phyloP scores from a whole-genome alignment of 2,888 invertebrate genomes.

The Diarsia dahlii region DNA sequence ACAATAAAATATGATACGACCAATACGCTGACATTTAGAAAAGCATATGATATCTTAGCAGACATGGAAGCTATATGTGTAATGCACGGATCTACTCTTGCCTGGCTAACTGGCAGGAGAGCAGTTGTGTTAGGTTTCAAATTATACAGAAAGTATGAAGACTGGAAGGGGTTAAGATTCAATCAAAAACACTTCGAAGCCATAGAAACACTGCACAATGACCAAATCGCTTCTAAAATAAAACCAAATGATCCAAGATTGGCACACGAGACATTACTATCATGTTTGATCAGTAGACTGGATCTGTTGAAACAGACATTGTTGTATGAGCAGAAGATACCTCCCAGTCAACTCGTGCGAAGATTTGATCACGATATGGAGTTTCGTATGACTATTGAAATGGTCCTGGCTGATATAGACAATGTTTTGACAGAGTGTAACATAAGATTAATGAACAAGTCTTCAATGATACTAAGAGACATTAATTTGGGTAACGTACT shows the following conservation, averaged over 20 bases:
- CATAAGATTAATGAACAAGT: conserved; percentile 29
- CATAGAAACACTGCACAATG: background rate
- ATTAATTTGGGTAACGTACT: conserved; percentile 39
- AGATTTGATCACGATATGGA: conserved; percentile 24
- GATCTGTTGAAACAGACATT: conserved; percentile 13
- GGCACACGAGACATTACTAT: conserved; percentile 8
- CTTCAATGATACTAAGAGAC: conserved; percentile 13
- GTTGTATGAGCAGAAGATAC: conserved; percentile 8
- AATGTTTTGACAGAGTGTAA: conserved; percentile 26
- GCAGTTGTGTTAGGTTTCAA: background rate
- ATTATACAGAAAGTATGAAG: background rate
- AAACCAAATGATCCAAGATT: background rate
- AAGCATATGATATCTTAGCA: conserved; percentile 1
- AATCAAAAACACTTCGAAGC: background rate
- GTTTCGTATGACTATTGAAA: conserved; percentile 34
- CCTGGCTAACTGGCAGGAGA: background rate
- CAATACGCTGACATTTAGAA: background rate
- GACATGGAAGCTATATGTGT: conserved; percentile 16
- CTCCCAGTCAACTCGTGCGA: background rate
- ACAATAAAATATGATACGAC: background rate
- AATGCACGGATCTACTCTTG: background rate
- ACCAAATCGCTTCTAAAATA: background rate
- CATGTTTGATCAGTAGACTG: conserved; percentile 21
- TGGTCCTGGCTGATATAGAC: conserved; percentile 38
- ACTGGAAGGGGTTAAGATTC: background rate